phyloP scores from a whole-genome alignment of 2,113 vertebrate species.

The Protobothrops mucrosquamatus region DNA sequence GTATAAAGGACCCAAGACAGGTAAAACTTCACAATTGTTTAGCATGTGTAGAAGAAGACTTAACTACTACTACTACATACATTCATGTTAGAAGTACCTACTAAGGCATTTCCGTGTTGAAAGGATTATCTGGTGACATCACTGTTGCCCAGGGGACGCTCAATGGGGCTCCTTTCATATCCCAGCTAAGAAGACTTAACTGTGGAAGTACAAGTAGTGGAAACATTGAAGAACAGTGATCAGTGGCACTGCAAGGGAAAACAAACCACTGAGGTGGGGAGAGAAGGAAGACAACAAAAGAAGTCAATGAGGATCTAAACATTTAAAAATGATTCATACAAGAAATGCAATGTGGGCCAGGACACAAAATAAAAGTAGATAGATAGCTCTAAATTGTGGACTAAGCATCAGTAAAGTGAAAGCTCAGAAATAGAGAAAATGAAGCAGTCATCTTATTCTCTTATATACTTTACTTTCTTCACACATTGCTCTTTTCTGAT shows the following conservation, averaged over 20 bases:
- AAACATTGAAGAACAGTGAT: neutral
- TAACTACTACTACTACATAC: neutral
- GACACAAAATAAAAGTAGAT: neutral
- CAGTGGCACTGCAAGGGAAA: neutral
- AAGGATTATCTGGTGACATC: too few relatives aligned
- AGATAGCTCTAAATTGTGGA: neutral
- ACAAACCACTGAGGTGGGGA: neutral
- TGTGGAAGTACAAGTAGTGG: neutral
- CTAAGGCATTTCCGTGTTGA: neutral
- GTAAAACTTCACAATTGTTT: too few relatives aligned
- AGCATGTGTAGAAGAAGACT: neutral
- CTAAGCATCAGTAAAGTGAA: neutral
- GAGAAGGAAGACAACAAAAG: neutral
- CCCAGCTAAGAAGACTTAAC: neutral
- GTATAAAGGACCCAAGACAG: neutral
- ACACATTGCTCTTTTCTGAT: neutral
- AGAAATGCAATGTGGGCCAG: neutral
- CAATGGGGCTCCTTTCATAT: neutral
- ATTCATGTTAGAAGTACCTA: neutral
- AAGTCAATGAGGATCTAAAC: neutral
- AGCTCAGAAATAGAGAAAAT: neutral
- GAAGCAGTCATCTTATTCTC: neutral
- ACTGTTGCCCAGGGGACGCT: too few relatives aligned
- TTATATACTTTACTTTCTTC: neutral
- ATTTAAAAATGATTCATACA: neutral